Evolutionary conservation across 2,797 vertebrate genomes (phyloP), one percentile per base, ranked within the genome.

Genomic region (Hoplostethus atlanticus): DNA sequence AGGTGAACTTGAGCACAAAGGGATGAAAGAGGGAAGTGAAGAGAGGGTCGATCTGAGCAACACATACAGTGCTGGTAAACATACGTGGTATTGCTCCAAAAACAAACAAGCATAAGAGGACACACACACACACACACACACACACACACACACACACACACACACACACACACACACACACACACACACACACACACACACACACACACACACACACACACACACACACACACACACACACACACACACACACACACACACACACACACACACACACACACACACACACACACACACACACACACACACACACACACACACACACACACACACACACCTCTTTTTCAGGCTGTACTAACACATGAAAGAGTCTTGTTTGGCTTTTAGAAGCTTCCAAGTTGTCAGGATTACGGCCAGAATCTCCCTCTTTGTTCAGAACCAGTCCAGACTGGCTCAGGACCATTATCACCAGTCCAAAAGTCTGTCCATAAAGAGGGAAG

Each of bases 331-430:
- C 25, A 10, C 21, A 51, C 50, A 21, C 5, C 50, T 12, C 28
- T 66, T 44, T 47, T 61, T 21, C 66, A 77, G 64, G 57, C 40
- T 0, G 0, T 46, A 53, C 13, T 54, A 65, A 71, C 46, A 74
- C 52, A 46, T 40, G 48, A 83, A 70, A 80, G 72, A 73, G 40
- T 73, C 71, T 72, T 51, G 0, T 54, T 55, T 67, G 69, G 79
- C 69, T 76, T 87, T 84, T 62, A 80, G 72, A 66, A 65, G 71
- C 59, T 72, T 84, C 78, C 84, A 84, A 87, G 73, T 74, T 84
- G 73, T 81, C 80, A 46, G 38, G 71, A 83, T 66, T 78, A 76
- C 83, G 74, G 70, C 74, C 55, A 52, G 47, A 64, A 73, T 61
- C 47, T 74, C 25, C 31, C 36, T 63, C 63, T 84, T 55, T 68